These are phyloP conservation scores for Sinohyriopsis cumingii DNA, from an alignment of 2,888 invertebrate genomes.

Conservation along the genomic window DNA sequence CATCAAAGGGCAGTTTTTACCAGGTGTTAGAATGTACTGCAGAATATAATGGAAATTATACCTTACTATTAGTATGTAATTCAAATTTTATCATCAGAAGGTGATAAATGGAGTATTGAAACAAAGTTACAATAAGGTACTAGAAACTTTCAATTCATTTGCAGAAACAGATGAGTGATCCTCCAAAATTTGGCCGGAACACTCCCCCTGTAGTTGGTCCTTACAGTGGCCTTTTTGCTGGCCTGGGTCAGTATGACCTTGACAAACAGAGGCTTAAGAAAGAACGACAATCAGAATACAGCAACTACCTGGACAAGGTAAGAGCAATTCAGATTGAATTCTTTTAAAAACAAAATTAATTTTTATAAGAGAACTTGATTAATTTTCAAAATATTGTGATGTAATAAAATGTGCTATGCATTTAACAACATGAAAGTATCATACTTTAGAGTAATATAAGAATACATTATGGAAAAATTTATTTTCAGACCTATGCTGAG, in stretches of 20 bases:
- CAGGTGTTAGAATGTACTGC: too few relatives aligned
- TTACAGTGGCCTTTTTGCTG: slow-evolving; percentile 29
- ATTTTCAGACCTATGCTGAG: slow-evolving; percentile 18
- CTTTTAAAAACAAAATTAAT: neutral
- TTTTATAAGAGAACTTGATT: neutral
- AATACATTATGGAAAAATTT: neutral
- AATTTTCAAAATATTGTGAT: neutral
- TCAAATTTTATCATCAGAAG: too few relatives aligned
- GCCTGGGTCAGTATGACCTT: slow-evolving; percentile 32
- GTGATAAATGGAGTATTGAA: too few relatives aligned
- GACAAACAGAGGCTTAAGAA: slow-evolving; percentile 20
- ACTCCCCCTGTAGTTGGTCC: slow-evolving; percentile 24
- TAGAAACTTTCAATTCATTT: neutral
- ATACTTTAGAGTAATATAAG: neutral
- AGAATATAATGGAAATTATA: too few relatives aligned
- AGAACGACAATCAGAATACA: slow-evolving; percentile 29
- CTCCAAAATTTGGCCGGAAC: slow-evolving; percentile 27
- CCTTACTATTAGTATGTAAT: too few relatives aligned
- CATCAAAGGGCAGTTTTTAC: too few relatives aligned
- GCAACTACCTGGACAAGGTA: slow-evolving; percentile 19
- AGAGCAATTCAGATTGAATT: slow-evolving; percentile 1
- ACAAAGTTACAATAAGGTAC: too few relatives aligned
- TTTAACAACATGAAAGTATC: neutral
- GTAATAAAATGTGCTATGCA: neutral
- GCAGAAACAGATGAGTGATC: slow-evolving; percentile 26